These are phyloP conservation scores for Ciconia nigra DNA, from an alignment of 2,797 vertebrate genomes.

Conservation along the genomic window DNA sequence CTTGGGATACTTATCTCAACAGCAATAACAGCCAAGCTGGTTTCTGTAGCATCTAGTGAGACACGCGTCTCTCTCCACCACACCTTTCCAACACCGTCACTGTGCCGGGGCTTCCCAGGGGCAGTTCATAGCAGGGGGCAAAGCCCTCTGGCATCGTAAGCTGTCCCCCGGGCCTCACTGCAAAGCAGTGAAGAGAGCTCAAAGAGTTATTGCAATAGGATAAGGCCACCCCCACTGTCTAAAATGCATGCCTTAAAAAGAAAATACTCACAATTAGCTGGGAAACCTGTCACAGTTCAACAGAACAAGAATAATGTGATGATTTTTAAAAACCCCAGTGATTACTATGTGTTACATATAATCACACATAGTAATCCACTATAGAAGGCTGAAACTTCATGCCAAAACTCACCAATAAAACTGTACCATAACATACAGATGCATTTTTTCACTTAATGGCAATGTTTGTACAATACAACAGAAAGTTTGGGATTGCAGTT, in stretches of 20 bases:
- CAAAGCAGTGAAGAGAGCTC: neutral
- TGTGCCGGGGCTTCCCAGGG: neutral
- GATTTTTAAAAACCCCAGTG: neutral
- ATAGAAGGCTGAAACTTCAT: neutral
- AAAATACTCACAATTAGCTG: neutral
- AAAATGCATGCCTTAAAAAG: neutral
- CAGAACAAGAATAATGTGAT: neutral
- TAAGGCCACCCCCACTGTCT: neutral
- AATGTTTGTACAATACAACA: neutral
- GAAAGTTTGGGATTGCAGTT: neutral
- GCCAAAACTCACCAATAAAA: neutral
- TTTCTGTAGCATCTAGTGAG: neutral
- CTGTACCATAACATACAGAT: neutral
- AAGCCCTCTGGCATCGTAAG: neutral
- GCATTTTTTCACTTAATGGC: neutral
- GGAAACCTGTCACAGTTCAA: neutral
- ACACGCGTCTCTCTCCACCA: neutral
- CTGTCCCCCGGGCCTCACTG: accelerated
- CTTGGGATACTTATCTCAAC: neutral
- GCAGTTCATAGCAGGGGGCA: neutral
- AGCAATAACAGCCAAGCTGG: neutral
- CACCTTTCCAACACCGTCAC: accelerated
- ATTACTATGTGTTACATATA: neutral
- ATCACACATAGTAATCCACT: neutral
- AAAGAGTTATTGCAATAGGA: neutral